A percentile compares a stretch with the other conserved stretches of the same genome.
Evolutionary conservation across 2,797 vertebrate genomes (phyloP).

Genomic region (Apogon talboti): DNA sequence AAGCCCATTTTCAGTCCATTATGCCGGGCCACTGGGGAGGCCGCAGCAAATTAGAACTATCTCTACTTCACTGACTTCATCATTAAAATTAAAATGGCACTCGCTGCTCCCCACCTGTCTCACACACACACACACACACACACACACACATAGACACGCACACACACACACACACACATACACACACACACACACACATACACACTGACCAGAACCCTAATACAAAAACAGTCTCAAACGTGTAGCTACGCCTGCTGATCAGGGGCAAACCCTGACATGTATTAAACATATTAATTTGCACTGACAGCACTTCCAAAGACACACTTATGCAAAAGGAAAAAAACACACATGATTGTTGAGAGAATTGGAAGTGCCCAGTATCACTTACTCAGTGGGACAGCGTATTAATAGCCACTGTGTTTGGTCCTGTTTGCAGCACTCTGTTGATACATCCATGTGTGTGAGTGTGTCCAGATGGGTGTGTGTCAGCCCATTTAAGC

Average conservation of each 20-base stretch:
- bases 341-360: conserved; percentile 12
- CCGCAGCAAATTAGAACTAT: conserved; percentile 80
- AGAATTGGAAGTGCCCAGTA: conserved; percentile 24
- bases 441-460: neutral
- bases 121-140: conserved; percentile 33
- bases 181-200: conserved; percentile 5
- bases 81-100: conserved; percentile 81
- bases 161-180: conserved; percentile 5
- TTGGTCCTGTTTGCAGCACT: conserved; percentile 29
- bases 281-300: conserved; percentile 4
- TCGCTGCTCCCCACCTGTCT: conserved; percentile 71
- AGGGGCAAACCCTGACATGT: neutral
- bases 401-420: conserved; percentile 36
- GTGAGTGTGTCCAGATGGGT: conserved; percentile 10
- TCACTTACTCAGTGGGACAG: conserved; percentile 42
- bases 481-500: conserved; percentile 44
- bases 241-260: neutral
- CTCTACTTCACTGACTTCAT: conserved; percentile 83
- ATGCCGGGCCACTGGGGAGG: conserved; percentile 77
- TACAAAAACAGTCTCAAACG: conserved; percentile 11
- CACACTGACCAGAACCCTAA: conserved; percentile 25
- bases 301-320: conserved; percentile 26
- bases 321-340: conserved; percentile 9
- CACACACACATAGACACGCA: neutral
- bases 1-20: conserved; percentile 83